phyloP scores from a whole-genome alignment of 1,140 invertebrate species.

The Cotesia vestalis region DNA sequence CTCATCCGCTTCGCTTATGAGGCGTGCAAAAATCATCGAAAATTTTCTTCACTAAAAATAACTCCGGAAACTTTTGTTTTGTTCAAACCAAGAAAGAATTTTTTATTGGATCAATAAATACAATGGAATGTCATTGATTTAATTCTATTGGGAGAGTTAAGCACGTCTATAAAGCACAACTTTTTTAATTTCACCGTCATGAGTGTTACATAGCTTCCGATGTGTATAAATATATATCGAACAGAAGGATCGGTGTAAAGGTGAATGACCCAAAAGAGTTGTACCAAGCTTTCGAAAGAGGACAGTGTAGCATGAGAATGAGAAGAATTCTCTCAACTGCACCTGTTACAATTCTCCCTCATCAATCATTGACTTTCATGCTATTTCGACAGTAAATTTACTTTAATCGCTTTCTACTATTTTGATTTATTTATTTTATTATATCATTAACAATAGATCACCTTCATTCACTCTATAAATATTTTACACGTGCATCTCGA shows the following conservation, averaged over 20 bases:
- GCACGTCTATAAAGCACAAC: slow-evolving; percentile 36
- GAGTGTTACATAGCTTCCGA: background rate
- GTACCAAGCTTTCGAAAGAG: slow-evolving; percentile 15
- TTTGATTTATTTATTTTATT: background rate
- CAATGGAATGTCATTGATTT: slow-evolving; percentile 7
- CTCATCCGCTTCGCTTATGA: too few species aligned
- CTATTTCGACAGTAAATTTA: background rate
- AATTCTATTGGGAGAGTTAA: slow-evolving; percentile 8
- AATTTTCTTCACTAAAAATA: too few species aligned
- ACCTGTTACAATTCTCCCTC: slow-evolving; percentile 14
- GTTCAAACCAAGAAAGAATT: background rate
- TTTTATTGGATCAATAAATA: slow-evolving; percentile 6
- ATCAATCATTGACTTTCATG: slow-evolving; percentile 4
- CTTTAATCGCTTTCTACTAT: slow-evolving; percentile 1
- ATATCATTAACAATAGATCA: background rate
- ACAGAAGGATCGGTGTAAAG: background rate
- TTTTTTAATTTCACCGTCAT: slow-evolving; percentile 39
- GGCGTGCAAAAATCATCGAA: too few species aligned
- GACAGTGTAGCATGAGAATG: slow-evolving; percentile 22
- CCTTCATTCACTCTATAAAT: too few species aligned
- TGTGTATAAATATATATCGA: slow-evolving; percentile 25
- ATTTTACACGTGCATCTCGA: too few species aligned
- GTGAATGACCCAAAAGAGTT: slow-evolving; percentile 10
- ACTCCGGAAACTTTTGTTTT: too few species aligned
- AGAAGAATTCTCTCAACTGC: slow-evolving; percentile 8